Conservation (phyloP, 2,113 vertebrate species). For the Petroica traversi region DNA sequence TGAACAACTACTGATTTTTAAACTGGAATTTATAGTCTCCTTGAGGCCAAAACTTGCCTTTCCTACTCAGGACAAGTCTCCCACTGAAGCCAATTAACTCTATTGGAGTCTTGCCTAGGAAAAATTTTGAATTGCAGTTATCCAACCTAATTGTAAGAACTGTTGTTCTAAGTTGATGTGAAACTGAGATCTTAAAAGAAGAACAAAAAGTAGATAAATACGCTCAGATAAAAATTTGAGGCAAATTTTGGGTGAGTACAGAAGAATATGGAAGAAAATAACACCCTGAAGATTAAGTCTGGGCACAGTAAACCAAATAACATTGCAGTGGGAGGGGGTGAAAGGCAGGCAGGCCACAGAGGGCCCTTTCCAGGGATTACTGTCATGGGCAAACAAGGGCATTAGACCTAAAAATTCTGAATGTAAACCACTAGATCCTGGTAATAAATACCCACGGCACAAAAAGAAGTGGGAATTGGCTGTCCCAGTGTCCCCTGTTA, state of each 20-base stretch:
- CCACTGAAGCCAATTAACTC: constrained; percentile 48
- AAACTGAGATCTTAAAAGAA: neutral
- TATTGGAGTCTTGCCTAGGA: constrained; percentile 11
- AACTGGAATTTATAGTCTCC: constrained; percentile 15
- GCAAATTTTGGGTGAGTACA: neutral
- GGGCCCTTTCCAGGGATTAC: neutral
- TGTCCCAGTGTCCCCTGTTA: neutral
- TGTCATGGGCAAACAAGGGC: neutral
- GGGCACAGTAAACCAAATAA: neutral
- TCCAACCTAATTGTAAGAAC: neutral
- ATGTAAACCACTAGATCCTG: neutral
- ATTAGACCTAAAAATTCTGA: neutral
- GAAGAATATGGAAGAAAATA: neutral
- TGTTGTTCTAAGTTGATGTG: neutral
- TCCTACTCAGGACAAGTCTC: neutral
- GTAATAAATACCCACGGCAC: neutral
- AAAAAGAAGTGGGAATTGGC: neutral
- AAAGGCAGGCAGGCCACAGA: neutral
- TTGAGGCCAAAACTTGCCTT: constrained; percentile 14
- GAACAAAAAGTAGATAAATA: neutral
- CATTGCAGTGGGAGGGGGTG: neutral
- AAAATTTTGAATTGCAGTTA: neutral
- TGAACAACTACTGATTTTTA: constrained; percentile 34
- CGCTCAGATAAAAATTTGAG: neutral
- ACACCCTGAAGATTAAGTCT: neutral